Percentiles rank a stretch among this genome's conserved stretches.
Conservation (phyloP, 1,140 invertebrate species). For the Heliconius hermathena region DNA sequence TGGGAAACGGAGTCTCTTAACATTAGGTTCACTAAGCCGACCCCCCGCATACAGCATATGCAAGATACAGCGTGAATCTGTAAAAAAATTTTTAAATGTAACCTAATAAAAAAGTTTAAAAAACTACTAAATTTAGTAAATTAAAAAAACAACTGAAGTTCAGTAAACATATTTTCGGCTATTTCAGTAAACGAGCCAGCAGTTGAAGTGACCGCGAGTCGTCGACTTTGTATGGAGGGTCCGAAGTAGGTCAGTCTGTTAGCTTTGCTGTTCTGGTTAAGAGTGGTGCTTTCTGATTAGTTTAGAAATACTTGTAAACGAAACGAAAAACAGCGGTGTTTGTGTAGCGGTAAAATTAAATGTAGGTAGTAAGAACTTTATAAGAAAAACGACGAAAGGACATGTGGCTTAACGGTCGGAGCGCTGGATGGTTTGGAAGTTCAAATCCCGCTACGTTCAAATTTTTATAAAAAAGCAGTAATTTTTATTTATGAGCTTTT, state of each 20-base stretch:
- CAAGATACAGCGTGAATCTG: neutral
- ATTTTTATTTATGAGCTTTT: too few species aligned
- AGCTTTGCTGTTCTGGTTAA: neutral
- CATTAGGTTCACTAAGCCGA: too few species aligned
- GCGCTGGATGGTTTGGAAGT: too few species aligned
- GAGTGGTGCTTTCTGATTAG: slow-evolving; percentile 3
- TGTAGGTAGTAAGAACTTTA: too few species aligned
- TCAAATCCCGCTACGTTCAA: too few species aligned
- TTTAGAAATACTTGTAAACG: neutral
- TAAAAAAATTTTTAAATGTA: neutral
- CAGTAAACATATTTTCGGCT: slow-evolving; percentile 4
- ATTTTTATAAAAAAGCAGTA: too few species aligned
- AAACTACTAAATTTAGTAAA: neutral
- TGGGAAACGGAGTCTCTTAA: too few species aligned
- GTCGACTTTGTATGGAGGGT: neutral
- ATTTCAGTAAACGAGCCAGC: neutral
- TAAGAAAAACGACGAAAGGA: too few species aligned
- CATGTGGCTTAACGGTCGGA: too few species aligned
- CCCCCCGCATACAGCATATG: too few species aligned
- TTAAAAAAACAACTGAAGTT: neutral
- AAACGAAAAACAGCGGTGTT: neutral
- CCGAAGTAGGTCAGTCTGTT: slow-evolving; percentile 2
- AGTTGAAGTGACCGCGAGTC: slow-evolving; percentile 12
- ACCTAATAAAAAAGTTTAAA: neutral
- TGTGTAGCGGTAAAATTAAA: too few species aligned